Base-by-base conservation (phyloP, 2,113 vertebrate species). In the Bucco capensis region DNA sequence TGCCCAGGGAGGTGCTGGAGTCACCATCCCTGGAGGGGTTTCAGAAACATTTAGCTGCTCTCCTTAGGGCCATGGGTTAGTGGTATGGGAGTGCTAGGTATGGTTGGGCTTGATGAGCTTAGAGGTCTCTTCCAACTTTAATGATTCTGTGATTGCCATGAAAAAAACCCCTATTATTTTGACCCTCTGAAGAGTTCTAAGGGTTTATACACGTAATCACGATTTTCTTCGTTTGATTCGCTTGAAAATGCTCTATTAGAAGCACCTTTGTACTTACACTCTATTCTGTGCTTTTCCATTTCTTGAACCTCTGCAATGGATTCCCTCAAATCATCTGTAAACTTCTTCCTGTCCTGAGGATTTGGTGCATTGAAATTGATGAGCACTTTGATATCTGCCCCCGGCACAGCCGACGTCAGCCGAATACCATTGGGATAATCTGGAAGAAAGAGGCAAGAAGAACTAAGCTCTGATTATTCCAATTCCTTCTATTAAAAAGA, bases 361-460 rank as follows among this genome's bases (percentile, higher is more conserved):
- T 99, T 99, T 66, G 99, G 99, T n/a, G 99, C 99, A 6, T 99
- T 99, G 97, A 99, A 99, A 96, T 99, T 99, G 87, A 99, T 99
- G 76, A 99, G 97, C 54, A 99, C 98, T 97, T 99, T 99, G 95
- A 98, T 98, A 96, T 99, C 99, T 28, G 99, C 98, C 51, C 99
- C 99, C 2, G 99, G 98, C 91, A 99, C 98, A 67, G 99, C 98
- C 6, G 99, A 99, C 0, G 98, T 99, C 92, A 99, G 97, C 64
- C 99, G 98, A 89, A 99, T 98, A 76, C 99, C 99, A 2, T 99
- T 99, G 85, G 99, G 99, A 96, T 99, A 99, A 98, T 99, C 99
- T 99, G 69, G 18, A 91, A 86, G 25, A 47, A 69, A 61, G 30
- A 77, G 28, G 28, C 44, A 92, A 57, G 66, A 73, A 58, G 67